phyloP scores from a whole-genome alignment of 2,113 vertebrate genomes.

The Xiphophorus couchianus region DNA sequence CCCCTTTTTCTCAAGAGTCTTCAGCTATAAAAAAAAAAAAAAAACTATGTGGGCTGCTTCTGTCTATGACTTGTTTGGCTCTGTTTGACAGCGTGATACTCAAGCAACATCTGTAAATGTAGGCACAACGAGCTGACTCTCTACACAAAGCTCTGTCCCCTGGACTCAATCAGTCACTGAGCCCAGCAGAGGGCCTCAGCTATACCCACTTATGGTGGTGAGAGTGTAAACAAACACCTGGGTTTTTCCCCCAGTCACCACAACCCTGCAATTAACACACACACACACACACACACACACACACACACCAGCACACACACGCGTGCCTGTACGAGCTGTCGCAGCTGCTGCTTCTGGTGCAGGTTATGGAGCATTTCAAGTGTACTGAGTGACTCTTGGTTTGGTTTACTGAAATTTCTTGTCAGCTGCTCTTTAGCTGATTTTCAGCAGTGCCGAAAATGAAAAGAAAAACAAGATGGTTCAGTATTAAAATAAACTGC shows the following conservation, averaged over 20 bases:
- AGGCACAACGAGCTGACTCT: slow-evolving; percentile 59
- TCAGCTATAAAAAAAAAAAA: slow-evolving; percentile 2
- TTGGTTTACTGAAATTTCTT: slow-evolving; percentile 41
- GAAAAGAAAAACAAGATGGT: background rate
- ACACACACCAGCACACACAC: background rate
- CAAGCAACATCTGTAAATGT: slow-evolving; percentile 52
- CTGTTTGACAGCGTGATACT: slow-evolving; percentile 62
- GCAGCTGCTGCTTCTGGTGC: slow-evolving; percentile 53
- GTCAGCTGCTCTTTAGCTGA: slow-evolving; percentile 26
- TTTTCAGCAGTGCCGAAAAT: slow-evolving; percentile 28
- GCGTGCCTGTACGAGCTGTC: slow-evolving; percentile 22
- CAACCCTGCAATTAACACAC: slow-evolving; percentile 43
- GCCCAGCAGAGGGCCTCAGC: slow-evolving; percentile 41
- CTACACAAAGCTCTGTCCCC: slow-evolving; percentile 57
- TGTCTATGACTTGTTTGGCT: slow-evolving; percentile 47
- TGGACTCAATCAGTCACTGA: slow-evolving; percentile 24
- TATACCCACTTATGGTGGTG: slow-evolving; percentile 63
- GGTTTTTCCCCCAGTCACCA: slow-evolving; percentile 54
- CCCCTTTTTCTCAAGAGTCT: slow-evolving; percentile 36
- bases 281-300: background rate
- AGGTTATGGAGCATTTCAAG: slow-evolving; percentile 30
- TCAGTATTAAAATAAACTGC: slow-evolving; percentile 1
- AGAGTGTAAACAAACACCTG: slow-evolving; percentile 72
- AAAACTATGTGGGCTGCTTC: slow-evolving; percentile 21
- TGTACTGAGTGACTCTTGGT: slow-evolving; percentile 33